phyloP scores from a whole-genome alignment of 2,888 invertebrate genomes.

The Scaeva pyrastri region DNA sequence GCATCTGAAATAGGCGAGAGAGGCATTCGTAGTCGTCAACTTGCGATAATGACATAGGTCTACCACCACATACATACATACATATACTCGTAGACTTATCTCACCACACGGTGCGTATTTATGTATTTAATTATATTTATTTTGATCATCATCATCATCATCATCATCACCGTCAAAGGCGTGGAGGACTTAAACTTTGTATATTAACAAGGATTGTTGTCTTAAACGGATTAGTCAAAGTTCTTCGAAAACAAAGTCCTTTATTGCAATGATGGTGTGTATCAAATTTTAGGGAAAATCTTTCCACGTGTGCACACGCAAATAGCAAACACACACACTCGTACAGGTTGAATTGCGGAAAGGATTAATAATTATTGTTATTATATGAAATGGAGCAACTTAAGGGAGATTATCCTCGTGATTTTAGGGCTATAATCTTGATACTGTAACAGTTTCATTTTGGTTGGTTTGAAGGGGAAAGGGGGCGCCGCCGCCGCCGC shows the following conservation, averaged over 20 bases:
- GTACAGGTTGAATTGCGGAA: conserved; percentile 8
- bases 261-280: not conserved
- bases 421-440: conserved; percentile 5
- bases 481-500: no score
- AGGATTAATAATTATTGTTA: conserved; percentile 29
- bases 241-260: conserved; percentile 15
- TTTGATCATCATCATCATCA: not conserved
- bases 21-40: not conserved
- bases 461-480: not conserved
- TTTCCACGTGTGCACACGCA: not conserved
- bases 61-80: not conserved
- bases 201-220: conserved; percentile 33
- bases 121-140: conserved; percentile 35
- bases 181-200: conserved; percentile 13
- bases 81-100: not conserved
- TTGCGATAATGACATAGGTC: not conserved
- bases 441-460: conserved; percentile 12
- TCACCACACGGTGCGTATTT: conserved; percentile 11
- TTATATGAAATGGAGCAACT: not conserved
- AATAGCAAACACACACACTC: not conserved
- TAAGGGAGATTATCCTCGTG: conserved; percentile 1
- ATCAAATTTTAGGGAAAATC: conserved; percentile 11
- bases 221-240: conserved; percentile 18
- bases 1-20: conserved; percentile 34
- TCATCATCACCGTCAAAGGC: no score